Evolutionary conservation across 2,888 invertebrate species (phyloP).

Genomic region (Agriopis aurantiaria): DNA sequence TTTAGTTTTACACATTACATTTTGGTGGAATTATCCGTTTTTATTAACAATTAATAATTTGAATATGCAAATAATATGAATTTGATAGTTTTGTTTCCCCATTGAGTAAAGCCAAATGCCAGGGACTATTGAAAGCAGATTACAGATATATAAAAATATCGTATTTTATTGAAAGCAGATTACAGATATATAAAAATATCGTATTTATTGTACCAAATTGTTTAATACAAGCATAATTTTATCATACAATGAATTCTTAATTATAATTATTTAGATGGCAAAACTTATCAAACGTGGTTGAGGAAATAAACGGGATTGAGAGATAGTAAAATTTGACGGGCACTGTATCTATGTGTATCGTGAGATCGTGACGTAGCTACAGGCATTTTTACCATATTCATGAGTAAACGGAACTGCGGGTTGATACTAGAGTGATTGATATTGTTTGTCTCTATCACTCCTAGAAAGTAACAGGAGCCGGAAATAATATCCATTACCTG

Average conservation of each 20-base stretch:
- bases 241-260: neutral
- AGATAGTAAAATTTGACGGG: neutral
- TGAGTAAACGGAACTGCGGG: neutral
- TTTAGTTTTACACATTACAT: too few species aligned
- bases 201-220: neutral
- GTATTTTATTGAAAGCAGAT: neutral
- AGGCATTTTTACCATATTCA: neutral
- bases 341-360: neutral
- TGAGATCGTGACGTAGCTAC: neutral
- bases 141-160: neutral
- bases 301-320: neutral
- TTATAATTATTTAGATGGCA: conserved; percentile 1
- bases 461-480: too few species aligned
- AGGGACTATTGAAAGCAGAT: too few species aligned
- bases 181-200: neutral
- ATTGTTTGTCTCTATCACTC: neutral
- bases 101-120: too few species aligned
- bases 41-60: too few species aligned
- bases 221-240: neutral
- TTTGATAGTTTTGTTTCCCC: too few species aligned
- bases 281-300: neutral
- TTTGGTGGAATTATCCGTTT: too few species aligned
- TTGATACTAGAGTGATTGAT: neutral
- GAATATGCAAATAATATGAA: too few species aligned
- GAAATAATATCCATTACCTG: too few species aligned